These are phyloP conservation scores for Capreolus pygargus DNA, from an alignment of 2,113 vertebrate genomes.

Conservation along the genomic window DNA sequence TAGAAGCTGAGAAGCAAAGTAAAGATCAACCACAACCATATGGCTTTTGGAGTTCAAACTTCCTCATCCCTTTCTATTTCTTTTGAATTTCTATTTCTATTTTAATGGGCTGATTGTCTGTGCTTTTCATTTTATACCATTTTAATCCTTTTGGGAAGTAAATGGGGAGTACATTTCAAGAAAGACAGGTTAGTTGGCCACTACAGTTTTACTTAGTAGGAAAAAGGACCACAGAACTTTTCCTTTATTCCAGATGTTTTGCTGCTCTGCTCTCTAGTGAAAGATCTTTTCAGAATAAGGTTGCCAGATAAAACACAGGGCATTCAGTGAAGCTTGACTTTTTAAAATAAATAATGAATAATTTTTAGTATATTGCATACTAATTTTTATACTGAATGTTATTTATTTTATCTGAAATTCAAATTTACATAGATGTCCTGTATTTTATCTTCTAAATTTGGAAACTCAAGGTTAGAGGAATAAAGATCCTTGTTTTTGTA, in stretches of 20 bases:
- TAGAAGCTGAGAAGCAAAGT: not conserved
- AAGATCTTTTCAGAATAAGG: not conserved
- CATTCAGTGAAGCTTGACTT: not conserved
- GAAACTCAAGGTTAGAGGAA: not conserved
- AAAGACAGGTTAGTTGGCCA: not conserved
- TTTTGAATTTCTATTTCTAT: not conserved
- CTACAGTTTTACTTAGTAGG: not conserved
- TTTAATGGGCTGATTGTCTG: not conserved
- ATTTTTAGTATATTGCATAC: not conserved
- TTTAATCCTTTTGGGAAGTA: not conserved
- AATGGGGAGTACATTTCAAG: not conserved
- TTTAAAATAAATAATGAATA: constrained; percentile 2
- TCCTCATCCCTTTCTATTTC: not conserved
- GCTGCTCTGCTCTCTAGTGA: not conserved
- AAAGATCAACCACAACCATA: not conserved
- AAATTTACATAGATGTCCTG: not conserved
- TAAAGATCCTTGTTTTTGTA: not conserved
- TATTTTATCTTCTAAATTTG: not conserved
- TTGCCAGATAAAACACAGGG: not conserved
- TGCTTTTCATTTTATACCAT: not conserved
- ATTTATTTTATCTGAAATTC: constrained; percentile 34
- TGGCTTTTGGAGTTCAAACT: not conserved
- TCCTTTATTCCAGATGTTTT: not conserved
- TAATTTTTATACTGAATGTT: constrained; percentile 30
- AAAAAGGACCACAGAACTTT: not conserved